Evolutionary conservation across 2,113 vertebrate species (phyloP).

Genomic region (Corythoichthys intestinalis): DNA sequence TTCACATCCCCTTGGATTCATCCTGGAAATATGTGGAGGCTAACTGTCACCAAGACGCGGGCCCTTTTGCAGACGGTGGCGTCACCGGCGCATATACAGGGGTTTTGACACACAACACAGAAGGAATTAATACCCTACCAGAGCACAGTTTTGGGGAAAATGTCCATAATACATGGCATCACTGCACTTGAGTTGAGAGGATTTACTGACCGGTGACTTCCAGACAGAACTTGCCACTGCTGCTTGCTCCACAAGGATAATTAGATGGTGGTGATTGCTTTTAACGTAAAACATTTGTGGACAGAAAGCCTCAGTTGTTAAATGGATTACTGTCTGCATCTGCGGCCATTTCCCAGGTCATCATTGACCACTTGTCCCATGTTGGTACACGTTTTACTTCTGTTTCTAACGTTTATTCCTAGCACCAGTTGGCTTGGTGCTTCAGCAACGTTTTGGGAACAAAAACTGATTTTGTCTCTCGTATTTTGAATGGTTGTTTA

Average conservation of each 20-base stretch:
- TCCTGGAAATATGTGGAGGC: constrained; percentile 22
- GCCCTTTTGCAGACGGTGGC: constrained; percentile 6
- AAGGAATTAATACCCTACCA: constrained; percentile 34
- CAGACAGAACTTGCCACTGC: neutral
- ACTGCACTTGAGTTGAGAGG: neutral
- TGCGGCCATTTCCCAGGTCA: neutral
- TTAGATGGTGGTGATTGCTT: neutral
- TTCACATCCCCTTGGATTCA: neutral
- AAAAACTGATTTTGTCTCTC: neutral
- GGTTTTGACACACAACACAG: constrained; percentile 33
- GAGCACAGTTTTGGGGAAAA: neutral
- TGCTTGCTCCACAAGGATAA: neutral
- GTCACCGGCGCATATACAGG: constrained; percentile 20
- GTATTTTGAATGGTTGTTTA: too few relatives aligned
- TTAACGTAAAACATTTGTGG: neutral
- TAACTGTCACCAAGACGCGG: constrained; percentile 29
- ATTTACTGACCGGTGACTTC: neutral
- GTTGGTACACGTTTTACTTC: neutral
- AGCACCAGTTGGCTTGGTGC: too few relatives aligned
- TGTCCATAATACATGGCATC: neutral
- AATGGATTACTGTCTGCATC: neutral
- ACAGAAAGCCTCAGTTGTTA: neutral
- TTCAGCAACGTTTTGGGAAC: neutral
- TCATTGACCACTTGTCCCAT: neutral
- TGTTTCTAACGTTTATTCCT: neutral